These are phyloP conservation scores for Pelagia noctiluca DNA, from an alignment of 30 jellyfish, hydroid and myxozoan genomes.

Conservation along the genomic window DNA sequence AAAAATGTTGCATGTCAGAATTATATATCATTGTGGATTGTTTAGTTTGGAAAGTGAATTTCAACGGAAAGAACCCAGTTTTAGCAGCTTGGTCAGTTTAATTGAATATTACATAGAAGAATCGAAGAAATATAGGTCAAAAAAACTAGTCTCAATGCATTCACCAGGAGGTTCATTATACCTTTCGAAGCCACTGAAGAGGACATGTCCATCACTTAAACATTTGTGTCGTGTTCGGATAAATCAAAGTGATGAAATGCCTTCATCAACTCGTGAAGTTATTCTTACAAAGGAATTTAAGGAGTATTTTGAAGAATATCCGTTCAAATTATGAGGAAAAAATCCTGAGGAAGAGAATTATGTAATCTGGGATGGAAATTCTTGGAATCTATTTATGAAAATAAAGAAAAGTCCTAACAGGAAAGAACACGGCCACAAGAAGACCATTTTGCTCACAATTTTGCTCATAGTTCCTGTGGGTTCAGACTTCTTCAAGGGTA, in stretches of 20 bases:
- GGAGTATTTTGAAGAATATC: constrained; percentile 28
- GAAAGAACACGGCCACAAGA: no score
- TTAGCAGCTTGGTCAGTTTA: constrained; percentile 23
- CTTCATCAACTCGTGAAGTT: neutral
- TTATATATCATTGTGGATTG: constrained; percentile 26
- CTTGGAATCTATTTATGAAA: neutral
- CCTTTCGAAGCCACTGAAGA: constrained; percentile 36
- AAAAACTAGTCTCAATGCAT: constrained; percentile 12
- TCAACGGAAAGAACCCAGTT: constrained; percentile 18
- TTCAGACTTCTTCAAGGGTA: no score
- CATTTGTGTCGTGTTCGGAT: constrained; percentile 55
- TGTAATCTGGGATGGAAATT: no score
- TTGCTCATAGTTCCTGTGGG: no score
- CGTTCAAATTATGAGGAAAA: constrained; percentile 24
- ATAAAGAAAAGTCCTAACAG: no score
- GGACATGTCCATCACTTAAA: constrained; percentile 34
- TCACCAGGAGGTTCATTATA: constrained; percentile 3
- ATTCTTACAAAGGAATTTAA: constrained; percentile 21
- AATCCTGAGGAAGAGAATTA: neutral
- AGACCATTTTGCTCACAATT: no score
- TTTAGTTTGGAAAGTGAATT: constrained; percentile 55
- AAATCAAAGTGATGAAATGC: constrained; percentile 5
- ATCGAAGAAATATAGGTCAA: constrained; percentile 4
- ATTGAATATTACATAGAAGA: constrained; percentile 28
- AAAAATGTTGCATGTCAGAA: constrained; percentile 38